Percentiles rank a stretch among this genome's conserved stretches.
phyloP scores from a whole-genome alignment of 2,797 vertebrate genomes.

The Ispidina picta region DNA sequence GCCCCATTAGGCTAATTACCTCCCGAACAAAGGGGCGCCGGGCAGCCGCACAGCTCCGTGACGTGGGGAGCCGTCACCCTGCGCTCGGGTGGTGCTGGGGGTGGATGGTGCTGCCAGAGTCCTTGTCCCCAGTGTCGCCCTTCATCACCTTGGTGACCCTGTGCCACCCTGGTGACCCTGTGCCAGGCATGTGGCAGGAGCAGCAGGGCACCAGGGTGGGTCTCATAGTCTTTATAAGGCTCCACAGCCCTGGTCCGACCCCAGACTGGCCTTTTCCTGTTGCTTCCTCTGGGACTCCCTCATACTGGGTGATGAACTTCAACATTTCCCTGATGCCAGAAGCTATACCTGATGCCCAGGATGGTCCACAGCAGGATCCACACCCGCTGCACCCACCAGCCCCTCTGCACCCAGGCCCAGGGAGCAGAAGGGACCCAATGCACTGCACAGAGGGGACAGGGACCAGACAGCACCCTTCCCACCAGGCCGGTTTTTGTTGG shows the following conservation, averaged over 20 bases:
- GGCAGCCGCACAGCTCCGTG: background rate
- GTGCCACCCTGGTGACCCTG: background rate
- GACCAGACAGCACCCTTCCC: background rate
- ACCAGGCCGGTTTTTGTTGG: background rate
- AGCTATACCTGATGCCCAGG: background rate
- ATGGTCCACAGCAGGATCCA: rapidly evolving
- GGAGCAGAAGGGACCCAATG: background rate
- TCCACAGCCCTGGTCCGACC: background rate
- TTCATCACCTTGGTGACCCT: background rate
- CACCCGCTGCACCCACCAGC: background rate
- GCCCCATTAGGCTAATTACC: conserved; percentile 65
- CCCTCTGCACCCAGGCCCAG: background rate
- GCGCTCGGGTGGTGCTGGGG: rapidly evolving
- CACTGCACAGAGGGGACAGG: rapidly evolving
- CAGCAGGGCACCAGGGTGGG: background rate
- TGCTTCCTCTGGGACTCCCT: background rate
- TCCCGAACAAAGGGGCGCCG: background rate
- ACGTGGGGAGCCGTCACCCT: background rate
- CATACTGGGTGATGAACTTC: rapidly evolving
- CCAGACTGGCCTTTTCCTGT: background rate
- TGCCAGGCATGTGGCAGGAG: background rate
- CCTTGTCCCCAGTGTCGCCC: rapidly evolving
- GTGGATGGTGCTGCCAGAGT: background rate
- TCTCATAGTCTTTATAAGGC: background rate
- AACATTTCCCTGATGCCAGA: background rate